A percentile compares a stretch with the other conserved stretches of the same genome.
Conservation (phyloP, 2,888 invertebrate genomes). For the Ptilodon capucinus region DNA sequence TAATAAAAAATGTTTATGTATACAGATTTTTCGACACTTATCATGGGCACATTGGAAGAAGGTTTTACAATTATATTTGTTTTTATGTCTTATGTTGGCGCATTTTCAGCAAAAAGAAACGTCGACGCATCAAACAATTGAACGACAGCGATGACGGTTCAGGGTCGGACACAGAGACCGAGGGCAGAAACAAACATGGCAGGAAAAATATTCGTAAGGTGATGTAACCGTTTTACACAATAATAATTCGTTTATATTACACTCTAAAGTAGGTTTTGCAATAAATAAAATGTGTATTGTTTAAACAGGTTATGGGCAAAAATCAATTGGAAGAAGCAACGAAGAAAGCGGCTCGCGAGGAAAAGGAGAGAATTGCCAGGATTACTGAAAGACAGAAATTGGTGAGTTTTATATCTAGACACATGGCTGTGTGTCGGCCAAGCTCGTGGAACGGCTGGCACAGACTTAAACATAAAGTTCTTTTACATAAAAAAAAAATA, state of each 20-base stretch:
- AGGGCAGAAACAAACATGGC: conserved; percentile 74
- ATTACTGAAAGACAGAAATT: conserved; percentile 94
- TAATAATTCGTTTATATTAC: neutral
- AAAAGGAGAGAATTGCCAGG: conserved; percentile 93
- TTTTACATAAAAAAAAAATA: no score
- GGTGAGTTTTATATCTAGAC: conserved; percentile 76
- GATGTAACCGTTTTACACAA: conserved; percentile 7
- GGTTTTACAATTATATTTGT: no score
- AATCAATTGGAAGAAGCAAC: conserved; percentile 91
- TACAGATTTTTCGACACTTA: no score
- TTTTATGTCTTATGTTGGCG: no score
- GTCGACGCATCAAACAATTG: conserved; percentile 69
- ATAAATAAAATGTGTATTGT: conserved; percentile 39
- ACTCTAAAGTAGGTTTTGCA: neutral
- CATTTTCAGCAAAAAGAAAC: conserved; percentile 66
- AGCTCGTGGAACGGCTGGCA: no score
- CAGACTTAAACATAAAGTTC: no score
- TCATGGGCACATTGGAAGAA: no score
- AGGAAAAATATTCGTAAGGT: conserved; percentile 79
- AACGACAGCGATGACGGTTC: conserved; percentile 71
- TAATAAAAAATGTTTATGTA: no score
- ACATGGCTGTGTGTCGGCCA: no score
- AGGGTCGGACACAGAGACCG: conserved; percentile 72
- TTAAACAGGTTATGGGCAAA: conserved; percentile 76
- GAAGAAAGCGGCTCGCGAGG: conserved; percentile 93